phyloP scores from a whole-genome alignment of 2,113 vertebrate species.

The Ictalurus furcatus region DNA sequence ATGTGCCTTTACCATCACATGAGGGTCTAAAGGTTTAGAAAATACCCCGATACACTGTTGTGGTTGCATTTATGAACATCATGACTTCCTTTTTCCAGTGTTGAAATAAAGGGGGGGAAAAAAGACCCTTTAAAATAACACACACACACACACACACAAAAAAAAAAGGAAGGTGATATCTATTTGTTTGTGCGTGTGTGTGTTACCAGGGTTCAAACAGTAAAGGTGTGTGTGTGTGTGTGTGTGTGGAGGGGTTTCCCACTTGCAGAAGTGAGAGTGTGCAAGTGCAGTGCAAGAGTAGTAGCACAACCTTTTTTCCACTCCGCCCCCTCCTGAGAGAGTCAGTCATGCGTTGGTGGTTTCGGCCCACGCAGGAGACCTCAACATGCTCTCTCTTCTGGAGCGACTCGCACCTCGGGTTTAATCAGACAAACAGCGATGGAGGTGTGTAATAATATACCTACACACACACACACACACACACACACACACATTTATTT shows the following conservation, averaged over 20 bases:
- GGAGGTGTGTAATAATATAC: not conserved
- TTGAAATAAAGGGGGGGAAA: not conserved
- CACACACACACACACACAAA: too few species aligned
- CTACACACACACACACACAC: not conserved
- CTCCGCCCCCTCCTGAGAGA: not conserved
- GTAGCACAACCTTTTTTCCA: constrained; percentile 29
- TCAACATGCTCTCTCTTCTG: not conserved
- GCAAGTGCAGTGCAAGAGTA: not conserved
- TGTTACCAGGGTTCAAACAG: constrained; percentile 35
- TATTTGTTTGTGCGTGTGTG: not conserved
- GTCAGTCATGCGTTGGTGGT: constrained; percentile 2
- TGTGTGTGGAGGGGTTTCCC: constrained; percentile 37
- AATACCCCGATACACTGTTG: constrained; percentile 18
- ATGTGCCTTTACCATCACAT: not conserved
- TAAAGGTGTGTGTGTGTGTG: constrained; percentile 34
- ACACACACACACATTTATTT: not conserved
- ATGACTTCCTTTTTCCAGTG: constrained; percentile 41
- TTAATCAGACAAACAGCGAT: not conserved
- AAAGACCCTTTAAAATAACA: constrained; percentile 27
- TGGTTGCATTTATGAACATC: constrained; percentile 2
- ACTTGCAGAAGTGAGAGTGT: constrained; percentile 40
- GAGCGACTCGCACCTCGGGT: not conserved
- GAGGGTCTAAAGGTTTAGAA: constrained; percentile 7
- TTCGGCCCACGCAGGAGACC: not conserved
- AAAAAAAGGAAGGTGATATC: constrained; percentile 8